Evolutionary conservation across 2,113 vertebrate species (phyloP).

Genomic region (Hassar affinis): DNA sequence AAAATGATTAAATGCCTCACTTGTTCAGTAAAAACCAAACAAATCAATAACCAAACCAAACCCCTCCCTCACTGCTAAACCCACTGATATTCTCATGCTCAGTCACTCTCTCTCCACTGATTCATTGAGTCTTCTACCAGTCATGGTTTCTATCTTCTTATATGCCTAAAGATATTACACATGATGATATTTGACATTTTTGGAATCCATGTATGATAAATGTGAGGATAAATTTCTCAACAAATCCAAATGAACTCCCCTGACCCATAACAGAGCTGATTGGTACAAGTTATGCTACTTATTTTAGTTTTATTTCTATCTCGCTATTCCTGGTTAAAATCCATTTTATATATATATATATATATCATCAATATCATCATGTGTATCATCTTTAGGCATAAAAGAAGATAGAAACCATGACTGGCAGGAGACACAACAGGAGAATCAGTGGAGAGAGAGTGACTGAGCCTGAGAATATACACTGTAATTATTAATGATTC

Average conservation of each 20-base stretch:
- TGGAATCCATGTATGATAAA: neutral
- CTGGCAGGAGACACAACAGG: too few species aligned
- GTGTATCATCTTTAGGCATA: too few species aligned
- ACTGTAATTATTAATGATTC: too few species aligned
- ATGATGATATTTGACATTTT: too few species aligned
- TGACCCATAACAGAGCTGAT: neutral
- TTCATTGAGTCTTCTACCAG: neutral
- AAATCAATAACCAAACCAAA: too few species aligned
- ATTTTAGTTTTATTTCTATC: neutral
- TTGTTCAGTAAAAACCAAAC: too few species aligned
- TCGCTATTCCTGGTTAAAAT: neutral
- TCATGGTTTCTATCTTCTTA: neutral
- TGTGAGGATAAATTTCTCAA: neutral
- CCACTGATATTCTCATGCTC: neutral
- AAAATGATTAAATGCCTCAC: neutral
- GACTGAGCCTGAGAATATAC: too few species aligned
- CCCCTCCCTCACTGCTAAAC: neutral
- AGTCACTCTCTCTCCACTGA: neutral
- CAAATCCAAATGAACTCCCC: neutral
- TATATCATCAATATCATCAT: too few species aligned
- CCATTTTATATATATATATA: too few species aligned
- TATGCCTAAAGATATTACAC: neutral
- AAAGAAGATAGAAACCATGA: too few species aligned
- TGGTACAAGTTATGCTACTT: neutral
- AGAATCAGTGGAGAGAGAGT: too few species aligned